Evolutionary conservation across 1,140 invertebrate species (phyloP), one percentile per base, ranked within the genome.

Genomic region (Oreohelix idahoensis): DNA sequence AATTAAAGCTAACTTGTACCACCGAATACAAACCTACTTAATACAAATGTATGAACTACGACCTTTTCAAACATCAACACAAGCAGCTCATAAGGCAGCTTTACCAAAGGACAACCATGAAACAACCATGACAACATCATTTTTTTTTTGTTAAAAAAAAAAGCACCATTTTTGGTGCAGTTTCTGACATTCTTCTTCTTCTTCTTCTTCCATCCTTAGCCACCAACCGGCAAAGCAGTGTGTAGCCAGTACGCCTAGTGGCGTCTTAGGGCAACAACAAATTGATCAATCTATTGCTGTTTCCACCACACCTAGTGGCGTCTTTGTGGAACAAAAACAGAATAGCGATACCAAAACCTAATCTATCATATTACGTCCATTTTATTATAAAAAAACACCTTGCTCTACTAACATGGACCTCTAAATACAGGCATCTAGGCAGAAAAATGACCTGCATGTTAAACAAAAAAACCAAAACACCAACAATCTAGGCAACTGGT

Each of bases 1-100:
- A 29, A 66, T 66, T 66, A 66, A 66, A 66, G 63, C 63, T 32
- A 32, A 32, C 63, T 32, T 66, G 63, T 66, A 66, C 63, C 63
- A 66, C 8, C 8, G 29, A 66, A 32, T 66, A 66, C 63, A 66
- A 66, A 66, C 23, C 63, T 35, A 58, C 10, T 15, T 58, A 58
- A 58, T 20, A 58, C 53, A 58, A 20, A 58, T 23, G 4, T 2
- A 20, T n/a, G 53, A 58, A 20, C 26, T 10, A 4, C 2, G 20
- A 20, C 20, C 45, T 10, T 4, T 58, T 58, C 53, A 58, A 45
- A 58, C 53, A 58, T 58, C 53, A 23, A 58, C 53, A 58, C 53
- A 45, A n/a, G 42, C 42, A 45, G 42, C 53, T 58, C 26, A 15
- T 58, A 58, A 58, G 53, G 23, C 53, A 58, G 53, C 53, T n/a